phyloP scores from a whole-genome alignment of 2,113 vertebrate genomes.

The Laticauda colubrina region DNA sequence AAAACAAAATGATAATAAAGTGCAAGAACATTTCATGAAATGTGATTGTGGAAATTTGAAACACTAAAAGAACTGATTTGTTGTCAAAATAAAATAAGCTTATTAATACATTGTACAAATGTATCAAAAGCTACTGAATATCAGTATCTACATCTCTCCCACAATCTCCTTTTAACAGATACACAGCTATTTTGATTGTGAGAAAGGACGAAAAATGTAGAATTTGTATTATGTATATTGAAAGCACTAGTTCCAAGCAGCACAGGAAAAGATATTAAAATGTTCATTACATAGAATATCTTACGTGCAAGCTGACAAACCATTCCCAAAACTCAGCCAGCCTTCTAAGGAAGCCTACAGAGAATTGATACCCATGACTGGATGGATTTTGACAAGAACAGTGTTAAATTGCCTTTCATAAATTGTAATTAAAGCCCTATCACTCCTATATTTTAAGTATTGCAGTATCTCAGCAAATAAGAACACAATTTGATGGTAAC shows the following conservation, averaged over 20 bases:
- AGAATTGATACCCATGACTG: background rate
- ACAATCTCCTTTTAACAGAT: background rate
- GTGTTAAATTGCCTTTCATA: background rate
- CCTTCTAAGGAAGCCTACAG: background rate
- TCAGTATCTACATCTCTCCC: background rate
- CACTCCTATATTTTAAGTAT: background rate
- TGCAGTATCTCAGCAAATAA: background rate
- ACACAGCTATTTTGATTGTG: background rate
- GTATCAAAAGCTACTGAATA: no score
- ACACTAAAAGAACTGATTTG: background rate
- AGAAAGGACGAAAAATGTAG: background rate
- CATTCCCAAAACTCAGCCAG: background rate
- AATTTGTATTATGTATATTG: background rate
- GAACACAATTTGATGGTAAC: background rate
- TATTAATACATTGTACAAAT: background rate
- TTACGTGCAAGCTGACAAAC: background rate
- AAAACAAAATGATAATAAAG: background rate
- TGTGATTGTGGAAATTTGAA: background rate
- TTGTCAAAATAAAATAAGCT: background rate
- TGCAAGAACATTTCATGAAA: background rate
- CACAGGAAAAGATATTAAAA: background rate
- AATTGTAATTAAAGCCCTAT: background rate
- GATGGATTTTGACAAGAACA: background rate
- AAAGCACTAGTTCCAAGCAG: background rate
- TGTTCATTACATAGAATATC: background rate